Conservation (phyloP, 2,797 vertebrate species). For the Sebastes itinus region DNA sequence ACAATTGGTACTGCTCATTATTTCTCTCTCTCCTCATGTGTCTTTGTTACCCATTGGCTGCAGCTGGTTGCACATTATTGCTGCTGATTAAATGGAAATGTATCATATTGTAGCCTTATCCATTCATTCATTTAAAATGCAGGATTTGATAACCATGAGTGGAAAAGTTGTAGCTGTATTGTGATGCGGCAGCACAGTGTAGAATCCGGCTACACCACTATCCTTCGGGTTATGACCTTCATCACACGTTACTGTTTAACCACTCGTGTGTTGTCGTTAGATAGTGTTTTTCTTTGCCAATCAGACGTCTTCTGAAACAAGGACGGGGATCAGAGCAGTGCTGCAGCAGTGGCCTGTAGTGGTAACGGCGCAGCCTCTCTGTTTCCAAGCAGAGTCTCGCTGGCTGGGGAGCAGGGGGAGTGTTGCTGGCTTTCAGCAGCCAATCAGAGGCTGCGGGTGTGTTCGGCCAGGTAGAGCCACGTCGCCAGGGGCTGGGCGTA, state of each 20-base stretch:
- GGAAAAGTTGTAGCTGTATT: neutral
- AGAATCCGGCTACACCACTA: neutral
- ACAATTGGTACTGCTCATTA: neutral
- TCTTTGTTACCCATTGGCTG: neutral
- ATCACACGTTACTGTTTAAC: neutral
- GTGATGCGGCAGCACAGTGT: neutral
- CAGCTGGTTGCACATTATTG: neutral
- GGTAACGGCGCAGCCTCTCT: slow-evolving; percentile 64
- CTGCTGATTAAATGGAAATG: neutral
- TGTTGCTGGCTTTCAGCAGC: slow-evolving; percentile 63
- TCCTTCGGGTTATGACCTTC: neutral
- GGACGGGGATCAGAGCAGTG: slow-evolving; percentile 28
- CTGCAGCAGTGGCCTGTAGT: slow-evolving; percentile 63
- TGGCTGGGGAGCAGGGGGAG: slow-evolving; percentile 66
- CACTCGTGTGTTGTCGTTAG: neutral
- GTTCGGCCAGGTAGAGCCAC: slow-evolving; percentile 78
- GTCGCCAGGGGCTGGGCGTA: slow-evolving; percentile 46
- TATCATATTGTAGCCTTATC: neutral
- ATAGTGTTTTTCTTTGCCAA: neutral
- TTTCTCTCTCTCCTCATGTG: neutral
- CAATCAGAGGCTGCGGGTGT: slow-evolving; percentile 75
- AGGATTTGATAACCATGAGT: neutral
- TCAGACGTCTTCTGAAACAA: slow-evolving; percentile 19
- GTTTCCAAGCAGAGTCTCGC: slow-evolving; percentile 82
- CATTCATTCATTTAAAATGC: neutral